Percentiles rank a stretch among this genome's conserved stretches.
Conservation (phyloP, 2,888 invertebrate species). For the Phania funesta region DNA sequence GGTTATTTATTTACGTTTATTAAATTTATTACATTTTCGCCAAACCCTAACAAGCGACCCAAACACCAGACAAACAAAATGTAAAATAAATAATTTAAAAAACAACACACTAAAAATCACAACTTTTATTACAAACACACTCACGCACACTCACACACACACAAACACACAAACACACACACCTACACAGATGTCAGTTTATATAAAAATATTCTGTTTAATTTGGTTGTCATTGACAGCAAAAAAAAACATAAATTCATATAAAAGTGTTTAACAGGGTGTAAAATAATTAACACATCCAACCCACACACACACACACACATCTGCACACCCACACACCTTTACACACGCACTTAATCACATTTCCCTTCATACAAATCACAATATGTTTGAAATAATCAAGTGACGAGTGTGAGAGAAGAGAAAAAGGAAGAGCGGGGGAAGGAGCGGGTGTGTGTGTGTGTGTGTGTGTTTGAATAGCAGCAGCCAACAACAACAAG, state of each 20-base stretch:
- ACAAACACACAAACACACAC: neutral
- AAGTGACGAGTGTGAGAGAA: neutral
- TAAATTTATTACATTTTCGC: conserved; percentile 44
- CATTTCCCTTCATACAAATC: neutral
- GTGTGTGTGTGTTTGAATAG: too few species aligned
- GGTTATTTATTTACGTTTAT: conserved; percentile 44
- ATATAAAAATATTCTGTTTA: conserved; percentile 29
- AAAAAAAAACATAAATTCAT: neutral
- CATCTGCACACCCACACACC: neutral
- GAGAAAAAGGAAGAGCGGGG: too few species aligned
- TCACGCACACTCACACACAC: too few species aligned
- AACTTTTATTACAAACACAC: neutral
- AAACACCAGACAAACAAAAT: neutral
- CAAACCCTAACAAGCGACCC: neutral
- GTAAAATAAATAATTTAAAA: neutral
- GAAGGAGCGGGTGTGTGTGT: too few species aligned
- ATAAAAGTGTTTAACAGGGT: conserved; percentile 48
- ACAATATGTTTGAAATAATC: conserved; percentile 39
- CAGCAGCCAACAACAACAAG: conserved; percentile 3
- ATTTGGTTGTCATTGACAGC: conserved; percentile 27
- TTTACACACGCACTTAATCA: neutral
- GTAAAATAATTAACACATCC: conserved; percentile 57
- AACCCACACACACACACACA: conserved; percentile 2
- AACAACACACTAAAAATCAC: neutral
- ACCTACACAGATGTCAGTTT: neutral